These are phyloP conservation scores for Sebastes melanostomus DNA, from an alignment of 2,797 vertebrate species.

Conservation along the genomic window DNA sequence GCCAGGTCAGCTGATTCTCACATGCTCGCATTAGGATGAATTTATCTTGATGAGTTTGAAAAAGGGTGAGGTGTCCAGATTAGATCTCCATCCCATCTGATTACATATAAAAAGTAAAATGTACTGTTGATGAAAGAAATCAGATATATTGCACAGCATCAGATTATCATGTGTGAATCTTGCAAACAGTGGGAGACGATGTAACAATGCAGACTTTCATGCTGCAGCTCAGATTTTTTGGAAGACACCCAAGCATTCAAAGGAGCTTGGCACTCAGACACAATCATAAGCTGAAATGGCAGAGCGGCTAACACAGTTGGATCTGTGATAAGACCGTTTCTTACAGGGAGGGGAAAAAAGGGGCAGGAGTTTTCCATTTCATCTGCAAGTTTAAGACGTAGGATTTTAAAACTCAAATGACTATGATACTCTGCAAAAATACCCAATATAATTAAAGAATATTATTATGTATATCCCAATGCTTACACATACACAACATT, in stretches of 20 bases:
- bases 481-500: neutral
- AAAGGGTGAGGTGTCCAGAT: neutral
- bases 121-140: neutral
- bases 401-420: neutral
- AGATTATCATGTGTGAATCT: neutral
- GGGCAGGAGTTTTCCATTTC: slow-evolving; percentile 28
- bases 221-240: slow-evolving; percentile 34
- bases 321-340: slow-evolving; percentile 45
- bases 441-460: neutral
- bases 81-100: neutral
- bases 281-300: slow-evolving; percentile 39
- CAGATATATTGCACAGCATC: neutral
- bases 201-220: slow-evolving; percentile 60
- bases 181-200: neutral
- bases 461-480: neutral
- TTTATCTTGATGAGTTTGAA: slow-evolving; percentile 32
- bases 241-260: slow-evolving; percentile 58
- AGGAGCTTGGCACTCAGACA: slow-evolving; percentile 43
- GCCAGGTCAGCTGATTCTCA: slow-evolving; percentile 77
- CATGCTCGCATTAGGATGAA: slow-evolving; percentile 58
- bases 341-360: neutral
- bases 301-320: slow-evolving; percentile 29
- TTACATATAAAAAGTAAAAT: neutral
- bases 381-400: neutral
- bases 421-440: neutral